Percentiles rank a stretch among this genome's conserved stretches.
Evolutionary conservation across 2,888 invertebrate species (phyloP).

Genomic region (Xestoiulus laeticollis): DNA sequence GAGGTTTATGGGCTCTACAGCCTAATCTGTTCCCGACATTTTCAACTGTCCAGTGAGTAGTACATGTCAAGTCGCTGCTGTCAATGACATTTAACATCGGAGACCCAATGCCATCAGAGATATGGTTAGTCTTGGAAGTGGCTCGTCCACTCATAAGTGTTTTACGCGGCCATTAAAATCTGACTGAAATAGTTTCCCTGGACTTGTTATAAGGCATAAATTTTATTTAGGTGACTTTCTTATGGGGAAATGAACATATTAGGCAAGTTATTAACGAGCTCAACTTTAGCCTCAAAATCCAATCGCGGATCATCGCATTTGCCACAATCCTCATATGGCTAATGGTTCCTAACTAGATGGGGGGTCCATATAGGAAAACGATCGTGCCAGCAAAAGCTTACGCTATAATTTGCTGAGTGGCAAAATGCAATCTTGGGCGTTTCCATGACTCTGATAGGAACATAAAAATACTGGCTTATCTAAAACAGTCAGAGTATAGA

Average conservation of each 20-base stretch:
- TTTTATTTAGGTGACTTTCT: background rate
- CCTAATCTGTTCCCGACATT: conserved; percentile 14
- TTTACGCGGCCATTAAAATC: conserved; percentile 9
- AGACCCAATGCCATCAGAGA: background rate
- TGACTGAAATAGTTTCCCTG: background rate
- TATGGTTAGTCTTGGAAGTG: background rate
- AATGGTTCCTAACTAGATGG: conserved; percentile 11
- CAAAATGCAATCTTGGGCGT: conserved; percentile 22
- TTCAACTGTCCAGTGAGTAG: conserved; percentile 28
- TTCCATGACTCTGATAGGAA: conserved; percentile 13
- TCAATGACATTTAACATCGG: conserved; percentile 7
- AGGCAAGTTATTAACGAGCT: background rate
- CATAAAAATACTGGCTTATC: conserved; percentile 16
- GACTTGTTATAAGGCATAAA: background rate
- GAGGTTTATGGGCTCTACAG: conserved; percentile 1
- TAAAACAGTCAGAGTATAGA: background rate
- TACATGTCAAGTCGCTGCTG: background rate
- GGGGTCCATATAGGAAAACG: conserved; percentile 22
- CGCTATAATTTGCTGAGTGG: conserved; percentile 1
- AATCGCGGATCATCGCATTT: background rate
- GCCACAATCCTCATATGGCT: background rate
- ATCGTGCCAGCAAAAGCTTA: background rate
- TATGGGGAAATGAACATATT: background rate
- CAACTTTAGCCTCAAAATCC: background rate
- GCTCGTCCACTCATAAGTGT: background rate